A percentile compares a stretch with the other conserved stretches of the same genome.
Evolutionary conservation across 2,888 invertebrate species (phyloP).

Genomic region (Ophion costatus): DNA sequence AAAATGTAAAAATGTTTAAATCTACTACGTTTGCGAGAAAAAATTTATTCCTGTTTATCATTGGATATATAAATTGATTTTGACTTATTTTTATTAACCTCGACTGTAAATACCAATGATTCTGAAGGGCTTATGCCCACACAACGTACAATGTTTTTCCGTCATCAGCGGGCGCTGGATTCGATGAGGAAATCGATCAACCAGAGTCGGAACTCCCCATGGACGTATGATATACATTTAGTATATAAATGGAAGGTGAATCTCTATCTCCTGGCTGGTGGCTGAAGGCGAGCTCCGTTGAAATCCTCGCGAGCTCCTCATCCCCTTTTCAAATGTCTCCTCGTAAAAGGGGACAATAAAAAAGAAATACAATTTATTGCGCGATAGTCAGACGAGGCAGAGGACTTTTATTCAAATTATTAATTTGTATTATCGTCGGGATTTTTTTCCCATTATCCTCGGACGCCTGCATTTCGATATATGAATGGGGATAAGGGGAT

Average conservation of each 20-base stretch:
- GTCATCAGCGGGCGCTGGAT: background rate
- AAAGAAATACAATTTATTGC: conserved; percentile 42
- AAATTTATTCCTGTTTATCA: too few species aligned
- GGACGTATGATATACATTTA: conserved; percentile 13
- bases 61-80: too few species aligned
- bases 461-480: conserved; percentile 2
- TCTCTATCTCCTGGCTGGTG: conserved; percentile 18
- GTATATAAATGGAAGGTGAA: conserved; percentile 46
- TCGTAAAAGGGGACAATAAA: conserved; percentile 7
- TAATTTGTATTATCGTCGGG: conserved; percentile 38
- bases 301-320: conserved; percentile 41
- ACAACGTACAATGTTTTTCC: background rate
- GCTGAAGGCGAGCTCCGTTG: conserved; percentile 40
- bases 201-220: conserved; percentile 13
- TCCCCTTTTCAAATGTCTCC: conserved; percentile 15
- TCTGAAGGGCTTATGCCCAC: too few species aligned
- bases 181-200: background rate
- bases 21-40: too few species aligned
- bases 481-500: background rate
- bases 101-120: too few species aligned
- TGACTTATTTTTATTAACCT: too few species aligned
- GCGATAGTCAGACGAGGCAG: conserved; percentile 23
- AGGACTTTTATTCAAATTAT: conserved; percentile 29
- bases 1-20: too few species aligned
- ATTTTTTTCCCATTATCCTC: conserved; percentile 24